Conservation (phyloP, 1,140 invertebrate species). For the Pogonognathellus flavescens region DNA sequence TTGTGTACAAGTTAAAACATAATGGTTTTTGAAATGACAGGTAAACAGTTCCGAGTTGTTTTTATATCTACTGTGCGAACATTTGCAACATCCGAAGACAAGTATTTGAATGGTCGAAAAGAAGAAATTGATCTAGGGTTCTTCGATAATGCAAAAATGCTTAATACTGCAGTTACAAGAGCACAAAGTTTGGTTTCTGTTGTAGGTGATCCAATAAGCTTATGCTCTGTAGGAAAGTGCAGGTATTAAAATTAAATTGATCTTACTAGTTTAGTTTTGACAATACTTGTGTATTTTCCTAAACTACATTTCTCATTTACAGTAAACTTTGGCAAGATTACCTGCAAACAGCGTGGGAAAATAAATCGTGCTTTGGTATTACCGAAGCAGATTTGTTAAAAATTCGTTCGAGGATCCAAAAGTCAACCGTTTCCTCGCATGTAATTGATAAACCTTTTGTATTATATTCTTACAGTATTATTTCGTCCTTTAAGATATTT, state of each 20-base stretch:
- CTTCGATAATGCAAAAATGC: slow-evolving; percentile 84
- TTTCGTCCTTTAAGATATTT: too few species aligned
- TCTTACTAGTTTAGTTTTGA: background rate
- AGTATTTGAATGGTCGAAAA: background rate
- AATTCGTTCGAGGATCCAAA: background rate
- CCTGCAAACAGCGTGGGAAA: slow-evolving; percentile 31
- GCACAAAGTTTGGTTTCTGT: slow-evolving; percentile 89
- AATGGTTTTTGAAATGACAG: too few species aligned
- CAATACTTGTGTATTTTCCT: background rate
- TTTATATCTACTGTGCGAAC: slow-evolving; percentile 90
- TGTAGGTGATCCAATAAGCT: slow-evolving; percentile 86
- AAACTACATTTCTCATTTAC: background rate
- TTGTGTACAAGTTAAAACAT: too few species aligned
- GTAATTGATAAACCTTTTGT: background rate
- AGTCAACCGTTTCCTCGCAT: background rate
- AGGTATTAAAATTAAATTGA: too few species aligned
- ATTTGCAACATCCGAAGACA: slow-evolving; percentile 69
- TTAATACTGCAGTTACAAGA: slow-evolving; percentile 89
- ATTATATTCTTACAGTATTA: too few species aligned
- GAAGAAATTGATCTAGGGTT: slow-evolving; percentile 86
- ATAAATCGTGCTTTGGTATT: slow-evolving; percentile 55
- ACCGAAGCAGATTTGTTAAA: slow-evolving; percentile 13
- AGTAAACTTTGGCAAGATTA: slow-evolving; percentile 57
- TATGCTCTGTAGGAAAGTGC: slow-evolving; percentile 86
- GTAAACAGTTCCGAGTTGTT: slow-evolving; percentile 87